Conservation (phyloP, 2,113 vertebrate species). For the Elgaria multicarinata region DNA sequence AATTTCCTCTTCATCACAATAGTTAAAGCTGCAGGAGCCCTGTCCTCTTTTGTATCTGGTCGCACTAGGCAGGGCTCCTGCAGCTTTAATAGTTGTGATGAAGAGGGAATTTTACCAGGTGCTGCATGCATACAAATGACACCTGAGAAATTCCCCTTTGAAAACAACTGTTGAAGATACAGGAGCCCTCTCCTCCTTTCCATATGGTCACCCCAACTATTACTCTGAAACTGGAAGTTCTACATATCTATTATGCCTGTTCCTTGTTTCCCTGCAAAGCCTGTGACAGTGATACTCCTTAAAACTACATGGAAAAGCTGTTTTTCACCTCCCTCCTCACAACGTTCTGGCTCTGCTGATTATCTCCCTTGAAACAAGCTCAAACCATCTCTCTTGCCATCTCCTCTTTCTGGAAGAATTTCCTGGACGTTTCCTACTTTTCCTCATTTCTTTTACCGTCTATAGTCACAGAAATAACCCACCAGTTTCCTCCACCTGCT, state of each 20-base stretch:
- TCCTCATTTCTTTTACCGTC: conserved; percentile 56
- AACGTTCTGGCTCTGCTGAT: conserved; percentile 68
- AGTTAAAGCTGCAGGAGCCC: no score
- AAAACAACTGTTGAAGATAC: no score
- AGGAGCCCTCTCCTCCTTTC: no score
- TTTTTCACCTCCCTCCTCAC: conserved; percentile 63
- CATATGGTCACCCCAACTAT: no score
- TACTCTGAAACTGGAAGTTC: no score
- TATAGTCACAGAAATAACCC: conserved; percentile 50
- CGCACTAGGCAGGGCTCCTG: no score
- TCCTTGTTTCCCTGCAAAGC: conserved; percentile 4
- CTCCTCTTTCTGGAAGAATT: conserved; percentile 68
- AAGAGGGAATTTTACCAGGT: no score
- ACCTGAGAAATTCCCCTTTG: no score
- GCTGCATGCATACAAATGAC: no score
- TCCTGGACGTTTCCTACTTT: conserved; percentile 62
- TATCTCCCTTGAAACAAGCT: conserved; percentile 68
- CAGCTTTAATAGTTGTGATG: no score
- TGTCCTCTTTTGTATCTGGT: no score
- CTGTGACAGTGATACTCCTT: conserved; percentile 46
- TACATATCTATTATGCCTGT: not conserved
- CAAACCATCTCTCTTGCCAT: conserved; percentile 62
- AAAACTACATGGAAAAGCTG: conserved; percentile 62
- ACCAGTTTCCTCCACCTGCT: conserved; percentile 58
- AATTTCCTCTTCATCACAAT: no score